Evolutionary conservation across 2,113 vertebrate genomes (phyloP).

Genomic region (Serinus canaria): DNA sequence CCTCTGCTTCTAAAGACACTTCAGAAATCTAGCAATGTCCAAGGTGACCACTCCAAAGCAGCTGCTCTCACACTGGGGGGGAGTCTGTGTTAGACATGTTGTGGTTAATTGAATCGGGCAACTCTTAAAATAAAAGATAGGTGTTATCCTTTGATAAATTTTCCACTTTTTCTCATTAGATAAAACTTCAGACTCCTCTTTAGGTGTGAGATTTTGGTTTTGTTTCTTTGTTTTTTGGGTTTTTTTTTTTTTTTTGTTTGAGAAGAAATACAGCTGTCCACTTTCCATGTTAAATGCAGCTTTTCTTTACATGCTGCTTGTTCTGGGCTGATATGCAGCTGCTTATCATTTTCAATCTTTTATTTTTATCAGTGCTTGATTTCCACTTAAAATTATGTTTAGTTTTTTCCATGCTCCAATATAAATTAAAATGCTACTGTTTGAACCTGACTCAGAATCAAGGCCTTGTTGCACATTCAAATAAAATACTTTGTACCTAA

Average conservation of each 20-base stretch:
- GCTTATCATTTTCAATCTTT: neutral
- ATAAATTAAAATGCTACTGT: neutral
- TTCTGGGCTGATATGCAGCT: neutral
- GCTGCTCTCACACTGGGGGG: neutral
- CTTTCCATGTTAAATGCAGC: neutral
- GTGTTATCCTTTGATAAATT: neutral
- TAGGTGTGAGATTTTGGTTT: neutral
- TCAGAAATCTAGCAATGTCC: neutral
- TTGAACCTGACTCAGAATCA: neutral
- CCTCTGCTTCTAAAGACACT: neutral
- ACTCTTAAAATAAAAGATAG: neutral
- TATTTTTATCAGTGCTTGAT: neutral
- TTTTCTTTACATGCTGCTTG: neutral
- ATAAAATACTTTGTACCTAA: neutral
- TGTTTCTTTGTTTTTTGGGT: accelerated
- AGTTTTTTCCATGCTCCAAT: neutral
- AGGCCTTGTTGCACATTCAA: neutral
- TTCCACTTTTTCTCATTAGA: neutral
- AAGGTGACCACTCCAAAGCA: conserved; percentile 27
- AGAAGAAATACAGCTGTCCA: neutral
- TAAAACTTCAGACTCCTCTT: neutral
- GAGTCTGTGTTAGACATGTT: neutral
- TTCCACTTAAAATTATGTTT: neutral
- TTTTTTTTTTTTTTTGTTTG: neutral
- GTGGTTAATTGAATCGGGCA: conserved; percentile 14